Evolutionary conservation across 2,888 invertebrate species (phyloP).

Genomic region (Colletes collaris): DNA sequence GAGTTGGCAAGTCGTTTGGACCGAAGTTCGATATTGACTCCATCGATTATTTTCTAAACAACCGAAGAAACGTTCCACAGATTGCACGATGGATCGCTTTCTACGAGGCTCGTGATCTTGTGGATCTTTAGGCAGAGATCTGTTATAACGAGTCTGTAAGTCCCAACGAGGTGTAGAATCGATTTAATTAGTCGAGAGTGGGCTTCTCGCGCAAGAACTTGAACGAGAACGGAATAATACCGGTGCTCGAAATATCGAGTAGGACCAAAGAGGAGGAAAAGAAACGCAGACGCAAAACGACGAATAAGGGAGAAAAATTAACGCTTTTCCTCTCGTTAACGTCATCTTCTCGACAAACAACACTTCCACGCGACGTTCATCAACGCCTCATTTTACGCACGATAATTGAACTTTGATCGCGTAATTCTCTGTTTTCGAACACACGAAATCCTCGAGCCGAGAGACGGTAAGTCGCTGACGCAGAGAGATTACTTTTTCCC

Average conservation of each 20-base stretch:
- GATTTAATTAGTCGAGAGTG: constrained; percentile 53
- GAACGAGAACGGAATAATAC: constrained; percentile 52
- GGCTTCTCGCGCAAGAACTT: constrained; percentile 21
- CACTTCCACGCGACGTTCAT: constrained; percentile 11
- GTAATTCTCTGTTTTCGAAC: neutral
- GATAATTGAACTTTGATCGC: constrained; percentile 13
- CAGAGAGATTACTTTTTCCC: no score
- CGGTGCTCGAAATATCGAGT: constrained; percentile 33
- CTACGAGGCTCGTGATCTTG: neutral
- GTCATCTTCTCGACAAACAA: constrained; percentile 7
- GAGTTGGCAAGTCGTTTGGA: constrained; percentile 14
- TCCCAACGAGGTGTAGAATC: constrained; percentile 49
- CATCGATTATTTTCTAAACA: constrained; percentile 1
- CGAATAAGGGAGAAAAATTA: neutral
- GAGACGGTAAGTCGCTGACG: no score
- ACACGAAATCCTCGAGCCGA: no score
- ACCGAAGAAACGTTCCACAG: no score
- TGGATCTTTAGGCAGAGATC: neutral
- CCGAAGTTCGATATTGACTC: constrained; percentile 27
- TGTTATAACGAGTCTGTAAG: constrained; percentile 10
- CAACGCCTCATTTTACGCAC: constrained; percentile 7
- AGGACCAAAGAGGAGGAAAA: neutral
- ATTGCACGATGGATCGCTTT: no score
- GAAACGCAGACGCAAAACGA: neutral
- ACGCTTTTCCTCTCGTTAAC: constrained; percentile 10